Evolutionary conservation across 2,797 vertebrate genomes (phyloP), one percentile per base, ranked within the genome.

Genomic region (Acrossocheilus wenchowensis): DNA sequence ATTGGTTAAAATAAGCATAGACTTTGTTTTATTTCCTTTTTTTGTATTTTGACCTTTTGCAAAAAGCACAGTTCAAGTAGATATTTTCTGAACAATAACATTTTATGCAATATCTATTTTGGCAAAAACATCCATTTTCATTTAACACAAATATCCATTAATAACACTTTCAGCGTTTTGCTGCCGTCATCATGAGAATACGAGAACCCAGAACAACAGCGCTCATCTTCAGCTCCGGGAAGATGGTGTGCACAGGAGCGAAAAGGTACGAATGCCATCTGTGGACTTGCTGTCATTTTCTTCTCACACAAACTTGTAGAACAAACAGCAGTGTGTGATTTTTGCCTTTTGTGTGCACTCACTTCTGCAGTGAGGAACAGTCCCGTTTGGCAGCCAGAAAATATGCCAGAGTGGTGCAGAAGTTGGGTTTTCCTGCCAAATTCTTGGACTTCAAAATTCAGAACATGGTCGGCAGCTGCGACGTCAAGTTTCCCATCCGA

Each of bases 401-500:
- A 84, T 99, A 99, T 3, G 98, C 98, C 54, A 95, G 98, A 92
- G 98, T 99, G 87, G 98, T 99, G 71, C 98, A 99, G 94, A 99
- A 99, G 92, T 94, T 99, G 83, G 98, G 98, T 8, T 99, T 99
- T 91, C 97, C 98, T 72, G 98, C 98, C 7, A 99, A 99, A 92
- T 99, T 99, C 92, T 92, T 99, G 91, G 98, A 99, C 93, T 99
- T 99, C 91, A 99, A 99, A 94, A 99, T 99, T 93, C 98, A 99
- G 92, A 99, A 99, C 92, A 99, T 99, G 98, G 98, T 99, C 89
- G 98, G 98, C 84, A 99, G 98, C 91, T 99, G 98, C 34, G 98
- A 99, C 17, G 98, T 99, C 84, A 99, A 99, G 93, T 99, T 99
- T 90, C 98, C 98, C 6, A 99, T 99, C 89, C 94, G 98, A 75